Conservation (phyloP, 2,113 vertebrate species). For the Nettapus auritus region DNA sequence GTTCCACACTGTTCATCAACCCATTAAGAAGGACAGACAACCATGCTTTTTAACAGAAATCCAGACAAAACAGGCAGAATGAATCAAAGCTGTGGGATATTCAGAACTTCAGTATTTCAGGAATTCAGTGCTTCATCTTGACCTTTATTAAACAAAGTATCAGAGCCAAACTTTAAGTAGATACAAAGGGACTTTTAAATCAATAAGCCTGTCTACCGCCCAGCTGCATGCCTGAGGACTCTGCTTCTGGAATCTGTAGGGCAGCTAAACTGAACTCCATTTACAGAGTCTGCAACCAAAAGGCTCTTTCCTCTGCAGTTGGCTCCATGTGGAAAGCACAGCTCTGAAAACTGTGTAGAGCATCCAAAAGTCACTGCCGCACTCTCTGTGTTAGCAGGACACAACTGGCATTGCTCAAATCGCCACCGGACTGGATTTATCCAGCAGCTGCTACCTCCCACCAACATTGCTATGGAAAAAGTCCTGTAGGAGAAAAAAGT, state of each 20-base stretch:
- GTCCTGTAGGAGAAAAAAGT: not conserved
- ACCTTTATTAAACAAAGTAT: conserved; percentile 17
- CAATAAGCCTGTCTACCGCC: not conserved
- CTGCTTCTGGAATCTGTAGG: not conserved
- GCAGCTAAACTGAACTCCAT: not conserved
- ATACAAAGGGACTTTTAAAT: not conserved
- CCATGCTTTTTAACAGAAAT: not conserved
- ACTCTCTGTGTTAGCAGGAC: not conserved
- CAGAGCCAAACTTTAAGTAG: not conserved
- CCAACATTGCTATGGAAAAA: not conserved
- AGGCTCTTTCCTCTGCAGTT: not conserved
- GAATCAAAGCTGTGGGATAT: not conserved
- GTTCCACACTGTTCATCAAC: not conserved
- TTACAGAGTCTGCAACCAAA: not conserved
- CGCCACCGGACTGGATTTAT: not conserved
- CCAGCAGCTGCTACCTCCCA: not conserved
- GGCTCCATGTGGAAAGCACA: not conserved
- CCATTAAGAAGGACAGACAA: not conserved
- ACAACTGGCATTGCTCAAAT: not conserved
- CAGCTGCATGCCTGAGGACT: not conserved
- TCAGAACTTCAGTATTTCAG: not conserved
- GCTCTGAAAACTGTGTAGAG: not conserved
- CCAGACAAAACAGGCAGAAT: not conserved
- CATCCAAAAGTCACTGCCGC: not conserved
- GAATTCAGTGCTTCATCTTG: conserved; percentile 27